These are phyloP conservation scores for Sternarchorhynchus goeldii DNA, from an alignment of 2,797 vertebrate genomes.

Conservation along the genomic window DNA sequence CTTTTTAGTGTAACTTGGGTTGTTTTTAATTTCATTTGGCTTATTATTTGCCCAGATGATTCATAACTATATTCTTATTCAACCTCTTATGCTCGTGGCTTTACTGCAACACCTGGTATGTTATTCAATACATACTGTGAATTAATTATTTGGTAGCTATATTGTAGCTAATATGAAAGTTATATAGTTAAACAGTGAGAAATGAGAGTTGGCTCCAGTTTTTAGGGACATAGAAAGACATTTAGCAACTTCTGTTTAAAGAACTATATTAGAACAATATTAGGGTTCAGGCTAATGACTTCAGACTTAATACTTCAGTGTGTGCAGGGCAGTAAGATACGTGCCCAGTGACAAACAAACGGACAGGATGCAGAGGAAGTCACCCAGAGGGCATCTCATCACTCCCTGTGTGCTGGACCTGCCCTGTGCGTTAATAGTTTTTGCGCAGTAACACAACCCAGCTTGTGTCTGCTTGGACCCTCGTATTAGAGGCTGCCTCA, in stretches of 20 bases:
- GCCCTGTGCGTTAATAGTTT: slow-evolving; percentile 23
- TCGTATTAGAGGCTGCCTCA: slow-evolving; percentile 57
- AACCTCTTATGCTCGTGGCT: neutral
- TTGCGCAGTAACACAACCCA: neutral
- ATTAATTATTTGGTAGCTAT: too few relatives aligned
- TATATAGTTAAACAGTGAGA: too few relatives aligned
- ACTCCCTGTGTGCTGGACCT: neutral
- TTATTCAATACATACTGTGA: too few relatives aligned
- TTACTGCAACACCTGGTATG: too few relatives aligned
- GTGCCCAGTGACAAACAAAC: neutral
- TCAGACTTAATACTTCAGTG: neutral
- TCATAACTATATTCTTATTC: neutral
- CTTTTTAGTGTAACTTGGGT: neutral
- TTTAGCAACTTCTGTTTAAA: too few relatives aligned
- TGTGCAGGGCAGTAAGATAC: neutral
- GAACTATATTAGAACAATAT: too few relatives aligned
- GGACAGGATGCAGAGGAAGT: neutral
- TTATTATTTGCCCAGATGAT: neutral
- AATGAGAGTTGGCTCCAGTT: neutral
- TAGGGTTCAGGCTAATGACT: neutral
- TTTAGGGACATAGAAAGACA: neutral
- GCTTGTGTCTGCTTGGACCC: neutral
- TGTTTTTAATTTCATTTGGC: neutral
- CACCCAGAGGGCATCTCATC: neutral
- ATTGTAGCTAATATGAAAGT: too few relatives aligned